Evolutionary conservation across 2,888 invertebrate genomes (phyloP), one percentile per base, ranked within the genome.

Genomic region (Cetonia aurata): DNA sequence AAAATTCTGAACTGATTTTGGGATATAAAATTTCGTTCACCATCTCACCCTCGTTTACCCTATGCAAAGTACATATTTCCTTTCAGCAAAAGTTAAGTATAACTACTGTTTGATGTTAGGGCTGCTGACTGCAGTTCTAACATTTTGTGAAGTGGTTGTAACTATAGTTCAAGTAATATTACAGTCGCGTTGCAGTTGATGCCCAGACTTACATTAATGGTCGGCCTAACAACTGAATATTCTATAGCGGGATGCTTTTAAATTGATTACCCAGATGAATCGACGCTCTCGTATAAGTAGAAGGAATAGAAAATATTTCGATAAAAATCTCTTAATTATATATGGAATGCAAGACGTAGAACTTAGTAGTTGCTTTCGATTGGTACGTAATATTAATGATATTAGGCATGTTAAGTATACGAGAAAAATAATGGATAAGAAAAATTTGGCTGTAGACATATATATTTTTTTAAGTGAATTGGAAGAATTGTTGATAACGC

Each of bases 281-380:
- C 50, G 48, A 33, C 15, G 13, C 33, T 50, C 48, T 12, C 33
- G 62, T 62, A 41, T 50, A 41, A 17, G 37, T 25, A 37, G 62
- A 65, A 37, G 62, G 50, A 65, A 65, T 50, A 17, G 37, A 19
- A 62, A 65, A 48, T 65, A 50, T 65, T 65, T 52, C 37, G 62
- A 65, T 65, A 65, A 65, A 65, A 65, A 65, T 65, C 62, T 65
- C 52, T 65, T 65, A 65, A 65, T 65, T 65, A 65, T 15, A 65
- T 50, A 17, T 8, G 50, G 62, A 65, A 65, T 65, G 33, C 52
- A 13, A 65, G 62, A 19, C 37, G 33, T 52, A 17, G 9, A 37
- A 10, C 41, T 65, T 65, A 19, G 19, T 50, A 60, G 59, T 60
- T 60, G 50, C 50, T 65, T 37, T 19, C 1, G 13, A 33, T 41